Conservation (phyloP, 2,888 invertebrate species). For the Ectropis crepuscularia region DNA sequence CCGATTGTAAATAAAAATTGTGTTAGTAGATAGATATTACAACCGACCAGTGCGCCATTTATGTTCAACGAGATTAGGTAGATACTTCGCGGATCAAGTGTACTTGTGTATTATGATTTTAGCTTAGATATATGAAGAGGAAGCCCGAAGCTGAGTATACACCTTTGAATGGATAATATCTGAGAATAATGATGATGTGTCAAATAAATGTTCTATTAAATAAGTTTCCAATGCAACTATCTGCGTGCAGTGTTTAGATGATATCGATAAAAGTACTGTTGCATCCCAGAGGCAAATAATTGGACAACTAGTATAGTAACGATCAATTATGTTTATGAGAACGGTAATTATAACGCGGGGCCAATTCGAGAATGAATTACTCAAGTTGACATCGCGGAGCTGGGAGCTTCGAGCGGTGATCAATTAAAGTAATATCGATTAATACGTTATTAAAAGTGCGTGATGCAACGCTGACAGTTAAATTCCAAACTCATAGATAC, state of each 20-base stretch:
- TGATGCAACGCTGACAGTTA: background rate
- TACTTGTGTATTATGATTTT: no score
- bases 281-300: constrained; percentile 52
- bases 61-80: no score
- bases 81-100: no score
- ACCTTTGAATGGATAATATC: no score
- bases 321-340: constrained; percentile 59
- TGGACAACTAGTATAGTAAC: constrained; percentile 51
- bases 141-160: no score
- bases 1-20: no score
- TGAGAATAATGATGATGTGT: background rate
- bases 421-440: constrained; percentile 26
- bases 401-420: constrained; percentile 30
- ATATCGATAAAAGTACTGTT: constrained; percentile 13
- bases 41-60: no score
- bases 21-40: no score
- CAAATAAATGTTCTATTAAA: background rate
- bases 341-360: constrained; percentile 56
- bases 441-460: constrained; percentile 14
- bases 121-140: no score
- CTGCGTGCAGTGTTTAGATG: background rate
- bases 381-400: constrained; percentile 31
- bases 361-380: constrained; percentile 37
- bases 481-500: no score
- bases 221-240: background rate